Base-by-base conservation (phyloP, 2,888 invertebrate genomes). In the Axea sp. region DNA sequence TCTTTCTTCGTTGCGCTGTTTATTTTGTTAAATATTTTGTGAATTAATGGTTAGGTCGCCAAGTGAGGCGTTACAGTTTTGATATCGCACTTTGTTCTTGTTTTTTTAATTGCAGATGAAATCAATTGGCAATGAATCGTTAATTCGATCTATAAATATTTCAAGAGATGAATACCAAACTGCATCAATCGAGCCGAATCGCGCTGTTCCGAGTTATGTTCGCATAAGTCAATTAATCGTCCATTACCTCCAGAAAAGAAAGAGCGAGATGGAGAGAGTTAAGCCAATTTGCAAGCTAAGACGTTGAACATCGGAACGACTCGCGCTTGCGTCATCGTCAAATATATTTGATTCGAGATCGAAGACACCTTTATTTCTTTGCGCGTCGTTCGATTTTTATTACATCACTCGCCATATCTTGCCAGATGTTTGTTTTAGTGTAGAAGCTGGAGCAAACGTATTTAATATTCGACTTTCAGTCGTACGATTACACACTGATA, bases 241-340 rank as follows among this genome's bases (percentile, higher is more conserved):
- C 31, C 41, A 51, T 51, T 41, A 33, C 41, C 62, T 22, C 62
- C 33, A 41, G 62, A 53, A 64, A 35, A 53, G 43, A 51, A 19
- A 17, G 33, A 47, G 47, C 7, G 22, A 64, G 43, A 53, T 5
- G 26, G 19, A 43, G 35, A 26, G 35, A 11, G n/a, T n/a, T n/a
- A n/a, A 43, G 35, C 43, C 43, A 53, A 64, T 51, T 62, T 51
- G 53, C 43, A 14, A 53, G 35, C 24, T n/a, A 24, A 39, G 41
- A 51, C 31, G 30, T 28, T 26, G 26, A n/a, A 17, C 26, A 12
- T 24, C 35, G 43, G 33, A 12, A 17, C 12, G 53, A 4, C 28
- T 24, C 39, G 43, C 45, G 8, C 37, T 49, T 59, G 45, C 37
- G 41, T 68, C 67, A 67, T 49, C 41, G 59, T 59, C 51, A 41